phyloP scores from a whole-genome alignment of 2,113 vertebrate species.

The Oncorhynchus keta region DNA sequence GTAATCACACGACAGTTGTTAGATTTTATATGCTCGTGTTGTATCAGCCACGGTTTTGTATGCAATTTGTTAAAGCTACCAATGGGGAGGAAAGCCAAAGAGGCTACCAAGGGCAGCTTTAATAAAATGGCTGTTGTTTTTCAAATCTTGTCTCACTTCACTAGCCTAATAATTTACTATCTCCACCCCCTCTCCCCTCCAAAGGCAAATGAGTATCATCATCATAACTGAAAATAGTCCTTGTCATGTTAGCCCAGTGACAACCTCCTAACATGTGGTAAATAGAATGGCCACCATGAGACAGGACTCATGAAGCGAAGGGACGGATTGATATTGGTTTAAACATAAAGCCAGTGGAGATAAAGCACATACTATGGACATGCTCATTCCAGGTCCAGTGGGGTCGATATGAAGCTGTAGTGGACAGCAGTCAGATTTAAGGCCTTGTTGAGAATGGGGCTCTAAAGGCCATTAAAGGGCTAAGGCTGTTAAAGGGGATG shows the following conservation, averaged over 20 bases:
- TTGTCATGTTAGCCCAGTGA: background rate
- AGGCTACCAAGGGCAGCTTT: too few relatives aligned
- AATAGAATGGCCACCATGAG: background rate
- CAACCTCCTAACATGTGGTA: too few relatives aligned
- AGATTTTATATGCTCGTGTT: too few relatives aligned
- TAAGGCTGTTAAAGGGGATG: slow-evolving; percentile 25
- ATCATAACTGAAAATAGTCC: background rate
- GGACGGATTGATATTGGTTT: background rate
- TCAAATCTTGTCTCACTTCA: background rate
- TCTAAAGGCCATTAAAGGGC: slow-evolving; percentile 13
- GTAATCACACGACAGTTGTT: too few relatives aligned
- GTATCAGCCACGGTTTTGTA: too few relatives aligned
- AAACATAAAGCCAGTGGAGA: slow-evolving; percentile 19
- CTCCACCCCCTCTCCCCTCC: background rate
- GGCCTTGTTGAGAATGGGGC: slow-evolving; percentile 16
- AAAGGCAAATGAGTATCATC: background rate
- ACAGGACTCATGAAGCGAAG: background rate
- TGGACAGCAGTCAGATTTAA: slow-evolving; percentile 18
- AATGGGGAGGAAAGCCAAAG: too few relatives aligned
- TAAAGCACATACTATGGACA: slow-evolving; percentile 10
- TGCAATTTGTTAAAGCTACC: background rate
- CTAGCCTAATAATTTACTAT: background rate
- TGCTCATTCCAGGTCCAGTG: slow-evolving; percentile 9
- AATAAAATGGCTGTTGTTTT: too few relatives aligned
- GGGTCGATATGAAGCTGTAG: slow-evolving; percentile 14